These are phyloP conservation scores for Chitala chitala DNA, from an alignment of 2,113 vertebrate species.

Conservation along the genomic window DNA sequence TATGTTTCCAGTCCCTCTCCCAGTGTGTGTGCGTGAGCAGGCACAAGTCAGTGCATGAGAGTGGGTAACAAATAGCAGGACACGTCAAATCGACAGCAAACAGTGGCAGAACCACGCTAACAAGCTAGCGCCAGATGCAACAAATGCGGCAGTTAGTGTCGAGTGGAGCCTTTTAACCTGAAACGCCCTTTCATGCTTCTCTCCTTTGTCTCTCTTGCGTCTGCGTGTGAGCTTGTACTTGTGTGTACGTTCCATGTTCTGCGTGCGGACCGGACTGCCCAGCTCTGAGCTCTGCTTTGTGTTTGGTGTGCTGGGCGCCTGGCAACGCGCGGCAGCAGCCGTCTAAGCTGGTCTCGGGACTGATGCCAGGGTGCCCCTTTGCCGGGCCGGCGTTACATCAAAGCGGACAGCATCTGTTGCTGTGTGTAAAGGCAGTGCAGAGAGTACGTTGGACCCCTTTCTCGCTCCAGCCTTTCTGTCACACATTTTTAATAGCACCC, in stretches of 20 bases:
- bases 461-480: constrained; percentile 17
- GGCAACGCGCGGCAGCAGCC: constrained; percentile 27
- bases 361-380: constrained; percentile 31
- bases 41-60: too few species aligned
- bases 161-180: too few species aligned
- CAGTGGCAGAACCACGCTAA: background rate
- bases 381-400: constrained; percentile 46
- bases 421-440: constrained; percentile 40
- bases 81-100: background rate
- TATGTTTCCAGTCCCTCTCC: background rate
- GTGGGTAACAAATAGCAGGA: background rate
- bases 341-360: constrained; percentile 35
- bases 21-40: background rate
- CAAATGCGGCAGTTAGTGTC: too few species aligned
- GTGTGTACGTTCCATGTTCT: background rate
- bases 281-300: background rate
- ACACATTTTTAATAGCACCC: constrained; percentile 27
- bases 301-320: background rate
- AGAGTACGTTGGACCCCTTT: constrained; percentile 44
- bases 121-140: background rate
- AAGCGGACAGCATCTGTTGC: constrained; percentile 46
- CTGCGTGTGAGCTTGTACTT: too few species aligned
- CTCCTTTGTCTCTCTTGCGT: too few species aligned
- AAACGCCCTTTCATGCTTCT: background rate
- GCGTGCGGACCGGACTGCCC: background rate